Evolutionary conservation across 1,140 invertebrate genomes (phyloP).

Genomic region (Pseudomyrmex pallidus): DNA sequence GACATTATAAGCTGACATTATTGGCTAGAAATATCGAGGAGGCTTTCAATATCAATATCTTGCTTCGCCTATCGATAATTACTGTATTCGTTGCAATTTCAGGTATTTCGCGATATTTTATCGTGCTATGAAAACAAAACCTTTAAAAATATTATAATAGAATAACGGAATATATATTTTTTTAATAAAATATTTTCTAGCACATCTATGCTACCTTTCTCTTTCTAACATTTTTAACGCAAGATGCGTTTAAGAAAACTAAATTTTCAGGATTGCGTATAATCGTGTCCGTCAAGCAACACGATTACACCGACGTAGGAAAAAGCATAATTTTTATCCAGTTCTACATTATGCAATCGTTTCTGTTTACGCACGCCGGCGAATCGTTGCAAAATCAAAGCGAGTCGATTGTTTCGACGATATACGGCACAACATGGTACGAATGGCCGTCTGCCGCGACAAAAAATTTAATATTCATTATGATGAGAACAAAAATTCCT

Average conservation of each 20-base stretch:
- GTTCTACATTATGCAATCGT: conserved; percentile 68
- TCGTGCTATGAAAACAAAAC: too few species aligned
- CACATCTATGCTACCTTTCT: too few species aligned
- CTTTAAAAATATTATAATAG: too few species aligned
- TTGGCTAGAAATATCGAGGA: conserved; percentile 38
- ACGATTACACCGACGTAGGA: not conserved
- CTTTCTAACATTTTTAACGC: not conserved
- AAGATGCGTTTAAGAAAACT: not conserved
- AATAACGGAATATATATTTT: too few species aligned
- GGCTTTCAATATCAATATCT: conserved; percentile 20
- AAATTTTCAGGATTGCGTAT: conserved; percentile 25
- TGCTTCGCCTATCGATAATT: conserved; percentile 27
- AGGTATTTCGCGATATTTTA: conserved; percentile 11
- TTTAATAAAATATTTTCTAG: too few species aligned
- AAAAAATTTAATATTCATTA: conserved; percentile 67
- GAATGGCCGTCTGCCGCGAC: conserved; percentile 59
- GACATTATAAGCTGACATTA: conserved; percentile 24
- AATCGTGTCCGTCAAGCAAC: conserved; percentile 10
- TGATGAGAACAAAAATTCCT: conserved; percentile 66
- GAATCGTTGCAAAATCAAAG: conserved; percentile 64
- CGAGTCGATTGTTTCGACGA: conserved; percentile 54
- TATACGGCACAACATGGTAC: conserved; percentile 68
- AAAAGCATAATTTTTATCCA: conserved; percentile 52
- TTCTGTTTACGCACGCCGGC: conserved; percentile 69
- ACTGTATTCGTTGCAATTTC: conserved; percentile 24